These are phyloP conservation scores for Sphaeramia orbicularis DNA, from an alignment of 2,797 vertebrate species.

Conservation along the genomic window DNA sequence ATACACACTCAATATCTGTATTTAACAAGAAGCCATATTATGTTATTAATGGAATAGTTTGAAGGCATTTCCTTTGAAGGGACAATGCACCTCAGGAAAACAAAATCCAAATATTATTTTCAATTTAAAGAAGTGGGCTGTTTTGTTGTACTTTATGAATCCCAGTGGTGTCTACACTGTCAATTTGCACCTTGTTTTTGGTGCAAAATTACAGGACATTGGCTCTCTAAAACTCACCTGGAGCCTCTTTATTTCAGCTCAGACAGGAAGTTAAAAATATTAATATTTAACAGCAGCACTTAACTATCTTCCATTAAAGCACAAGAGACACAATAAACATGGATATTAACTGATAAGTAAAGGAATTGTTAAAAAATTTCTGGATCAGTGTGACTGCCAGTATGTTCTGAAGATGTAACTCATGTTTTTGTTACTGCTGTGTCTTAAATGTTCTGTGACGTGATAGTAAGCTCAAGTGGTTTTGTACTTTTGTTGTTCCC, in stretches of 20 bases:
- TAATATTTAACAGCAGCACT: constrained; percentile 29
- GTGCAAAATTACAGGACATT: neutral
- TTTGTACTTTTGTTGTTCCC: constrained; percentile 5
- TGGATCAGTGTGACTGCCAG: constrained; percentile 3
- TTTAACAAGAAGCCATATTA: constrained; percentile 56
- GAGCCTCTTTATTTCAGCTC: neutral
- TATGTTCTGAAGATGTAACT: constrained; percentile 7
- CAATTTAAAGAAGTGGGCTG: constrained; percentile 6
- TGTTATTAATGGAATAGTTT: constrained; percentile 25
- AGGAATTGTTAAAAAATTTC: neutral
- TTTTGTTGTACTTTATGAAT: constrained; percentile 9
- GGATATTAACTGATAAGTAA: neutral
- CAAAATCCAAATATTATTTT: constrained; percentile 8
- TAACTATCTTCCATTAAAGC: neutral
- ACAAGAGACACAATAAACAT: neutral
- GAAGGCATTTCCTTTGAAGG: constrained; percentile 50
- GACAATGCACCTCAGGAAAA: constrained; percentile 15
- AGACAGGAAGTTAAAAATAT: neutral
- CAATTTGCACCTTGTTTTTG: constrained; percentile 5
- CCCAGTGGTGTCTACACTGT: neutral
- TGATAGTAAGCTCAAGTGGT: neutral
- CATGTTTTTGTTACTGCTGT: constrained; percentile 1
- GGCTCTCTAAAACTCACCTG: neutral
- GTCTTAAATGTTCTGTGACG: constrained; percentile 23
- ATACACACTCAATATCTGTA: constrained; percentile 26